These are phyloP conservation scores for Carcina quercana DNA, from an alignment of 2,888 invertebrate species.

Conservation along the genomic window DNA sequence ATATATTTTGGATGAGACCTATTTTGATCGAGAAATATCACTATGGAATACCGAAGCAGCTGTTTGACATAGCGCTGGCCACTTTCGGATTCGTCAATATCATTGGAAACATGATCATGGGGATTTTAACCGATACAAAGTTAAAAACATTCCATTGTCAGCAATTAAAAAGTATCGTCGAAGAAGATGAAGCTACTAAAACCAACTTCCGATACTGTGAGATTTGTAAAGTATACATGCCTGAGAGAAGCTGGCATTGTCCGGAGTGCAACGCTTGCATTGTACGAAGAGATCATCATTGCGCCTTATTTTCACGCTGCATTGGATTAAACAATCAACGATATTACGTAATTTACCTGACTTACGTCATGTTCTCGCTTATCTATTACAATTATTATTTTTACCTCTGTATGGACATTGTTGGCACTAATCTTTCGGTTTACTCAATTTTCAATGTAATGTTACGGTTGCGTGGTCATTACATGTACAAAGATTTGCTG, in stretches of 20 bases:
- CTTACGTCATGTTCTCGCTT: slow-evolving; percentile 74
- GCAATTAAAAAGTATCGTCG: background rate
- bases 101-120: slow-evolving; percentile 42
- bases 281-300: slow-evolving; percentile 87
- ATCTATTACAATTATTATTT: slow-evolving; percentile 78
- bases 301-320: slow-evolving; percentile 88
- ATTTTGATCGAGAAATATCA: slow-evolving; percentile 25
- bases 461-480: too few relatives aligned
- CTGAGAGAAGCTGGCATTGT: slow-evolving; percentile 91
- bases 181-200: slow-evolving; percentile 31
- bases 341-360: slow-evolving; percentile 83
- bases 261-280: slow-evolving; percentile 85
- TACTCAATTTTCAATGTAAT: too few relatives aligned
- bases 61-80: slow-evolving; percentile 29
- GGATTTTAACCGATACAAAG: slow-evolving; percentile 34
- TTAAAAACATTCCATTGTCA: slow-evolving; percentile 19
- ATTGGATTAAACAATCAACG: slow-evolving; percentile 87
- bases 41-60: slow-evolving; percentile 24
- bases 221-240: slow-evolving; percentile 79
- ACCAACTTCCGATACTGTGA: slow-evolving; percentile 84
- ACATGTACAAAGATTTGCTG: too few relatives aligned
- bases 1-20: slow-evolving; percentile 38
- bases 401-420: too few relatives aligned
- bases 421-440: too few relatives aligned
- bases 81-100: slow-evolving; percentile 42